phyloP scores from a whole-genome alignment of 1,140 invertebrate species.

The Sitophilus oryzae region DNA sequence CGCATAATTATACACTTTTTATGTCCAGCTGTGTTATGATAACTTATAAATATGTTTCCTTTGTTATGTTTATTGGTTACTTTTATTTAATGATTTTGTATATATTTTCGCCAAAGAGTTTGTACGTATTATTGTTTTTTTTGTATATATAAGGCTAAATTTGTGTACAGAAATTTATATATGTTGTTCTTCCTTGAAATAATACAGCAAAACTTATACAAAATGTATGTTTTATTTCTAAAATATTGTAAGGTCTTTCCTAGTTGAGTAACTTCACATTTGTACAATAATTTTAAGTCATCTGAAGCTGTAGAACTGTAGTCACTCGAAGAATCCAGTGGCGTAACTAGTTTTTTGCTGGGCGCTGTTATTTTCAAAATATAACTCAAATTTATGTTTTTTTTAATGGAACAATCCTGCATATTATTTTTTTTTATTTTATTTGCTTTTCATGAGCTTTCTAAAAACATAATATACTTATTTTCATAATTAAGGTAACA shows the following conservation, averaged over 20 bases:
- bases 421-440: too few relatives aligned
- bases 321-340: too few relatives aligned
- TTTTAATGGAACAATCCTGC: too few relatives aligned
- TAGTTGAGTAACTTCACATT: neutral
- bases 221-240: constrained; percentile 2
- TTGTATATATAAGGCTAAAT: constrained; percentile 39
- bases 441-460: too few relatives aligned
- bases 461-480: too few relatives aligned
- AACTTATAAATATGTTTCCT: constrained; percentile 14
- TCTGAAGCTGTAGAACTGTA: too few relatives aligned
- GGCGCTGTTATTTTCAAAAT: too few relatives aligned
- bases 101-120: constrained; percentile 45
- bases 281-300: neutral
- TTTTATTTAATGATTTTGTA: constrained; percentile 34
- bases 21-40: constrained; percentile 23
- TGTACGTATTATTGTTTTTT: constrained; percentile 39
- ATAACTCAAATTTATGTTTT: too few relatives aligned
- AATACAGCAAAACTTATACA: constrained; percentile 15
- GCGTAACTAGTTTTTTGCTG: too few relatives aligned
- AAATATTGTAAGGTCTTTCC: neutral
- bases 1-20: too few relatives aligned
- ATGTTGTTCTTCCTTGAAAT: constrained; percentile 43
- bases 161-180: constrained; percentile 45
- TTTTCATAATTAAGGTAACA: too few relatives aligned
- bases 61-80: constrained; percentile 32